These are phyloP conservation scores for Stenopsyche tienmushanensis DNA, from an alignment of 1,140 invertebrate genomes.

Conservation along the genomic window DNA sequence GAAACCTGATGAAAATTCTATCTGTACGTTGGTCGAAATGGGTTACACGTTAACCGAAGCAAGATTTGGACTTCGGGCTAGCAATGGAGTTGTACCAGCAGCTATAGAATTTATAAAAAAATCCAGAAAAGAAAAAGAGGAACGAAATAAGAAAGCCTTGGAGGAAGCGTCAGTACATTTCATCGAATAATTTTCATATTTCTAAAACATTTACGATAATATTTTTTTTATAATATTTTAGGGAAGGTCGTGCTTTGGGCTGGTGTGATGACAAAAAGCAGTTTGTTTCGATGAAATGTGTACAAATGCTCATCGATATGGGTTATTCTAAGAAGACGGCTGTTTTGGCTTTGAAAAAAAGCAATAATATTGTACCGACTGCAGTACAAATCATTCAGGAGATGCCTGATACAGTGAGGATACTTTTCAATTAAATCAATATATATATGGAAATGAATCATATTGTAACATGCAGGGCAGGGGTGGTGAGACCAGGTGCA, in stretches of 20 bases:
- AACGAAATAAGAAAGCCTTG: constrained; percentile 56
- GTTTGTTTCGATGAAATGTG: constrained; percentile 57
- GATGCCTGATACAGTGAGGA: constrained; percentile 54
- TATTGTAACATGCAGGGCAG: too few species aligned
- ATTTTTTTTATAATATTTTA: constrained; percentile 38
- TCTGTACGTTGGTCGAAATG: constrained; percentile 47
- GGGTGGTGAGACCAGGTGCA: too few species aligned
- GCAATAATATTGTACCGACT: constrained; percentile 66
- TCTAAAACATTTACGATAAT: background rate
- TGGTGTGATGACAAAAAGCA: constrained; percentile 53
- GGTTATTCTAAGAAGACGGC: constrained; percentile 62
- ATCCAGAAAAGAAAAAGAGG: constrained; percentile 54
- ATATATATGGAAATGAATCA: background rate
- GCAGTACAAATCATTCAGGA: constrained; percentile 67
- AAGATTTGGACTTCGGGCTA: constrained; percentile 64
- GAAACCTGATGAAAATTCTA: constrained; percentile 55
- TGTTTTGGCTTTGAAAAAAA: constrained; percentile 59
- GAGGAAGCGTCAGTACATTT: constrained; percentile 48
- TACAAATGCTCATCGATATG: constrained; percentile 65
- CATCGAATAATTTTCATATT: constrained; percentile 14
- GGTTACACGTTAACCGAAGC: constrained; percentile 67
- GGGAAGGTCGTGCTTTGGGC: constrained; percentile 51
- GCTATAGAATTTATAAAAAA: constrained; percentile 67
- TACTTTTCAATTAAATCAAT: background rate
- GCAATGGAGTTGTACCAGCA: constrained; percentile 58